phyloP scores from a whole-genome alignment of 2,888 invertebrate genomes.

The Autographa gamma region DNA sequence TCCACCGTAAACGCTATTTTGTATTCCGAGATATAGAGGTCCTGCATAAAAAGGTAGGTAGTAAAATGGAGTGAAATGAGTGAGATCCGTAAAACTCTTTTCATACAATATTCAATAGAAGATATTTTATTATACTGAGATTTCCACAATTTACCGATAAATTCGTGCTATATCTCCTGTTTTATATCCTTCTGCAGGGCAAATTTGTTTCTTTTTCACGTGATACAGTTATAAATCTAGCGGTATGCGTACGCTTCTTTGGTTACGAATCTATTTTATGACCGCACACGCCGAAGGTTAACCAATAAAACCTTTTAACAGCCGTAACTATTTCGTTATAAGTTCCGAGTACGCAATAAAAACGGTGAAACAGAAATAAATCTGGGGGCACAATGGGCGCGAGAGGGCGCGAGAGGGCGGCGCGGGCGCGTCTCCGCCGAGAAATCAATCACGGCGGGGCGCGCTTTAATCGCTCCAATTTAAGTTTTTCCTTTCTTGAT shows the following conservation, averaged over 20 bases:
- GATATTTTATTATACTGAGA: conserved; percentile 87
- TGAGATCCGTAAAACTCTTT: conserved; percentile 85
- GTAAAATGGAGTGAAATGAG: conserved; percentile 85
- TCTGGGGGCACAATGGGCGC: conserved; percentile 80
- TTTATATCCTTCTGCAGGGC: conserved; percentile 85
- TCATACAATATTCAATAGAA: conserved; percentile 88
- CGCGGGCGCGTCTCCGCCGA: conserved; percentile 66
- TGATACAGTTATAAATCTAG: conserved; percentile 86
- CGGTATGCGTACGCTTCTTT: conserved; percentile 84
- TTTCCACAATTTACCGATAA: conserved; percentile 88
- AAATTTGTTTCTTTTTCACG: conserved; percentile 87
- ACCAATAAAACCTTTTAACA: conserved; percentile 89
- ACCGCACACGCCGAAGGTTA: conserved; percentile 87
- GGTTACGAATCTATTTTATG: conserved; percentile 88
- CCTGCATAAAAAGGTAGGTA: conserved; percentile 83
- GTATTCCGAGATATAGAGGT: conserved; percentile 73
- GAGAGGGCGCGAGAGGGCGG: conserved; percentile 53
- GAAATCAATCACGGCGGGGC: conserved; percentile 81
- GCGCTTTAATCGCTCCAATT: conserved; percentile 82
- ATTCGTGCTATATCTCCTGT: conserved; percentile 84
- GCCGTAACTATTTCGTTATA: conserved; percentile 88
- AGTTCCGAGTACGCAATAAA: conserved; percentile 88
- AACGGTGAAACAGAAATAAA: conserved; percentile 86
- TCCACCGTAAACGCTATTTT: conserved; percentile 65
- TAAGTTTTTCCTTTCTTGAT: conserved; percentile 83